phyloP scores from a whole-genome alignment of 2,797 vertebrate species.

The Decapterus maruadsi region DNA sequence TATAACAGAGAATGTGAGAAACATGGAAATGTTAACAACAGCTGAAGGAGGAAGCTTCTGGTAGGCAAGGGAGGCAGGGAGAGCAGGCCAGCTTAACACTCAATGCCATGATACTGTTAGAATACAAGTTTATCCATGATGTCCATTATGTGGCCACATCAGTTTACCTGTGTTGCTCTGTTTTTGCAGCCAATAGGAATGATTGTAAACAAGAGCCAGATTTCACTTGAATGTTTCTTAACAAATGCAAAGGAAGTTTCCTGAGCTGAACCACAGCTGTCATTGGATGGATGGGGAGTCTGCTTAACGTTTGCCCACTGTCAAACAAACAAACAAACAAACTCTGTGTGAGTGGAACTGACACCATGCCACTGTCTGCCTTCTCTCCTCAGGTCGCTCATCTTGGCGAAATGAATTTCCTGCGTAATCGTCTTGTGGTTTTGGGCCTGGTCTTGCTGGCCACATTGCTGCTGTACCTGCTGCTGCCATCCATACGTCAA shows the following conservation, averaged over 20 bases:
- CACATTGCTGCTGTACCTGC: conserved; percentile 89
- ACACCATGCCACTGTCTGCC: conserved; percentile 27
- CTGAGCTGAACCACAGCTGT: background rate
- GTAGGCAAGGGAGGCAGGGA: no score
- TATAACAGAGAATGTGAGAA: no score
- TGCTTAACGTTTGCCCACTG: background rate
- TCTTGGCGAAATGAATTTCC: conserved; percentile 83
- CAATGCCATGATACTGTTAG: no score
- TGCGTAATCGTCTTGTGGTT: conserved; percentile 88
- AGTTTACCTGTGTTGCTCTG: background rate
- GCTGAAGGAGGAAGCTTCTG: no score
- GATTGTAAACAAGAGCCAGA: background rate
- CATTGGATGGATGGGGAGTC: background rate
- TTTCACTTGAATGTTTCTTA: background rate
- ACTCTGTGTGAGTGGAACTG: background rate
- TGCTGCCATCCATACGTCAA: conserved; percentile 88
- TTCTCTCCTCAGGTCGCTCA: conserved; percentile 57
- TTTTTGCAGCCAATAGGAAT: background rate
- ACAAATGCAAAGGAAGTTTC: background rate
- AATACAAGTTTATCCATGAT: background rate
- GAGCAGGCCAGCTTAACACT: no score
- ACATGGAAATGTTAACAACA: no score
- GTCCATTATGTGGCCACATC: background rate
- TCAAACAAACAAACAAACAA: background rate
- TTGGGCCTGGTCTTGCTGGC: conserved; percentile 89